These are phyloP conservation scores for Arremon brunneinucha DNA, from an alignment of 2,797 vertebrate species.

Conservation along the genomic window DNA sequence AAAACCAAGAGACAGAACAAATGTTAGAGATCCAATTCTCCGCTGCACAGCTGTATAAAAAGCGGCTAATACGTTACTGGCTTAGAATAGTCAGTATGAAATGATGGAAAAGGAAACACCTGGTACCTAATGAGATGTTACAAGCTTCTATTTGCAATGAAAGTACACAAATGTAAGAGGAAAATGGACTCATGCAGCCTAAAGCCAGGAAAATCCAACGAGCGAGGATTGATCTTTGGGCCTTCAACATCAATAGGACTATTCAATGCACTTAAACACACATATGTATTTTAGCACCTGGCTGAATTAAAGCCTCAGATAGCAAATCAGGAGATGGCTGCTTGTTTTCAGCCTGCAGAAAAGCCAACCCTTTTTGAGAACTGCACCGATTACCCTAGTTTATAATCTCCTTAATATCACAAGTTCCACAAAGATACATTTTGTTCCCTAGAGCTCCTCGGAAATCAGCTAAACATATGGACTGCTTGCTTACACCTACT, in stretches of 20 bases:
- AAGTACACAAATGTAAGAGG: slow-evolving; percentile 16
- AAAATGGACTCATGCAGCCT: slow-evolving; percentile 24
- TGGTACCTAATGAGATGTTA: slow-evolving; percentile 11
- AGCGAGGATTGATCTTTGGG: background rate
- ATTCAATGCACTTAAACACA: background rate
- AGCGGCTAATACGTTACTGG: background rate
- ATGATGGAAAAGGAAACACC: slow-evolving; percentile 22
- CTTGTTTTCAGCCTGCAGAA: slow-evolving; percentile 29
- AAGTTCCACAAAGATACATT: slow-evolving; percentile 58
- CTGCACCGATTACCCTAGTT: slow-evolving; percentile 60
- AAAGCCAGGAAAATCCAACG: slow-evolving; percentile 24
- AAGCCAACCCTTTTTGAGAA: slow-evolving; percentile 26
- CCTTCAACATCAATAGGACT: slow-evolving; percentile 2
- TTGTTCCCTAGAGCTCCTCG: slow-evolving; percentile 68
- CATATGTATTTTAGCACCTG: slow-evolving; percentile 41
- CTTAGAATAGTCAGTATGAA: background rate
- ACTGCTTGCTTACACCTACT: slow-evolving; percentile 78
- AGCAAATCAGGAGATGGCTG: slow-evolving; percentile 17
- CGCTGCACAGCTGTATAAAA: background rate
- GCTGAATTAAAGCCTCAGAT: slow-evolving; percentile 11
- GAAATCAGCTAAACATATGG: slow-evolving; percentile 77
- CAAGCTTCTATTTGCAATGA: background rate
- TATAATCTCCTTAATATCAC: slow-evolving; percentile 57
- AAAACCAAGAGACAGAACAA: background rate
- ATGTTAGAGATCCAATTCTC: background rate